These are phyloP conservation scores for Alosa sapidissima DNA, from an alignment of 2,797 vertebrate species.

Conservation along the genomic window DNA sequence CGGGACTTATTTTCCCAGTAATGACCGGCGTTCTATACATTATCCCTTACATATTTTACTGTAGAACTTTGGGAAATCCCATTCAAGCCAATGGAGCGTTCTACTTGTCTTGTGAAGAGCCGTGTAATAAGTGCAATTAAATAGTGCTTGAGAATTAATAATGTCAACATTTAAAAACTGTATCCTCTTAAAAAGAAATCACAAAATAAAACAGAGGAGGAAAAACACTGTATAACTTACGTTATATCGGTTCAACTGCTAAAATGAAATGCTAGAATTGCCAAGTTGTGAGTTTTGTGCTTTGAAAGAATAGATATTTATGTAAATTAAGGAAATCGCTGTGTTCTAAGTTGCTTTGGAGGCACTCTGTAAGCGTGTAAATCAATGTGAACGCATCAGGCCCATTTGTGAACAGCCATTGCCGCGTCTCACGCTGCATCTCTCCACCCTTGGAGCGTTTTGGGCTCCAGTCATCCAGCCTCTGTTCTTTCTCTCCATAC, in stretches of 20 bases:
- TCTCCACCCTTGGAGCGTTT: background rate
- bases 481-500: background rate
- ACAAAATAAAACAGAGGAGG: background rate
- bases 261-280: background rate
- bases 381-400: background rate
- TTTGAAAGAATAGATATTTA: background rate
- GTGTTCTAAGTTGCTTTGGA: background rate
- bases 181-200: background rate
- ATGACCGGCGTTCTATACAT: too few relatives aligned
- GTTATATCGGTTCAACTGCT: background rate
- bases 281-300: background rate
- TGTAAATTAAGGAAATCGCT: background rate
- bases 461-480: background rate
- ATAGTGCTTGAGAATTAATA: background rate
- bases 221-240: background rate
- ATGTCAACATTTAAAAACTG: background rate
- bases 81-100: too few relatives aligned
- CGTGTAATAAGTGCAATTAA: background rate
- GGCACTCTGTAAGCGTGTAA: background rate
- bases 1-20: too few relatives aligned
- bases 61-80: too few relatives aligned
- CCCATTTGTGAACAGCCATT: background rate
- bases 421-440: background rate
- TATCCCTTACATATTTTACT: too few relatives aligned
- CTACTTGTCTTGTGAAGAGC: too few relatives aligned